phyloP scores from a whole-genome alignment of 2,797 vertebrate species.

The Alauda arvensis region DNA sequence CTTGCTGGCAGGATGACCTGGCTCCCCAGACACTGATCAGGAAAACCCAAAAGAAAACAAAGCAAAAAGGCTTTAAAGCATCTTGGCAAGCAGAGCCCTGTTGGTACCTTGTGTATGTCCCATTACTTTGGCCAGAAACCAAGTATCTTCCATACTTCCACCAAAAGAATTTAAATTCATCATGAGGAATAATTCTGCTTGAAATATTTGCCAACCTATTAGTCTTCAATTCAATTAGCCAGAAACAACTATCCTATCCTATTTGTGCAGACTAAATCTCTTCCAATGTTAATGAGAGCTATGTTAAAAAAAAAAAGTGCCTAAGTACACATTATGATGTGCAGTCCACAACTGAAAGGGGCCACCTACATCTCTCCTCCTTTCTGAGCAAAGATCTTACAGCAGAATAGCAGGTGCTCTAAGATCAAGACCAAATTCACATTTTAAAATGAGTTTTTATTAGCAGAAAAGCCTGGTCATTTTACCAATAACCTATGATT shows the following conservation, averaged over 20 bases:
- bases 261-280: not conserved
- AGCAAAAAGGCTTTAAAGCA: not conserved
- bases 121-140: not conserved
- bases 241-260: not conserved
- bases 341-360: not conserved
- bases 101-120: not conserved
- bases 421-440: not conserved
- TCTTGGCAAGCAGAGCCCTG: not conserved
- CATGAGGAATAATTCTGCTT: not conserved
- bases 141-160: not conserved
- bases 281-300: not conserved
- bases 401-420: not conserved
- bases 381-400: not conserved
- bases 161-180: not conserved
- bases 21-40: not conserved
- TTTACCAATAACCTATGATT: not conserved
- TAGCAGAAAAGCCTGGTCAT: not conserved
- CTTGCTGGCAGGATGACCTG: not conserved
- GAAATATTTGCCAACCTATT: not conserved
- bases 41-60: not conserved
- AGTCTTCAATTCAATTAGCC: not conserved
- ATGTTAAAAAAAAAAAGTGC: not conserved
- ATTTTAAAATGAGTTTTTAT: not conserved
- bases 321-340: not conserved
- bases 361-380: not conserved